These are phyloP conservation scores for Deroplatys truncata DNA, from an alignment of 2,888 invertebrate species.

Conservation along the genomic window DNA sequence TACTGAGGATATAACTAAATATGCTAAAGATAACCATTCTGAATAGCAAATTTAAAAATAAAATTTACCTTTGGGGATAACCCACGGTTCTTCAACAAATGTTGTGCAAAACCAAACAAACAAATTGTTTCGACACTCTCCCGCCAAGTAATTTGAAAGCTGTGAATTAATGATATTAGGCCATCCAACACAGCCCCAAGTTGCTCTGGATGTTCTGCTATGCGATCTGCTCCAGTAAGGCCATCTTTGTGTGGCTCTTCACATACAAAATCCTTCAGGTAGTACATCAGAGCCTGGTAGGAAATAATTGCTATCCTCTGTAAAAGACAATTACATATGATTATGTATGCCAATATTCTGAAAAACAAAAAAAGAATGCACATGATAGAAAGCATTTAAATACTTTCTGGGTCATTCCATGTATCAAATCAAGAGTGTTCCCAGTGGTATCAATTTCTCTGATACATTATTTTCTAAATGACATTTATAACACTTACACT, in stretches of 20 bases:
- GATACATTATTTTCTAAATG: too few species aligned
- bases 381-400: neutral
- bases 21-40: too few species aligned
- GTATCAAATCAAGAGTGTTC: too few species aligned
- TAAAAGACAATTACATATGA: neutral
- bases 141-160: slow-evolving; percentile 70
- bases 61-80: slow-evolving; percentile 49
- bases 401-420: too few species aligned
- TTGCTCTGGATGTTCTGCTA: slow-evolving; percentile 49
- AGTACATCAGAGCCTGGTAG: slow-evolving; percentile 60
- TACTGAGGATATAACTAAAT: too few species aligned
- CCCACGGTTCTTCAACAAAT: slow-evolving; percentile 51
- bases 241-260: neutral
- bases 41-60: too few species aligned
- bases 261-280: slow-evolving; percentile 52
- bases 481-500: too few species aligned
- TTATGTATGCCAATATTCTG: neutral
- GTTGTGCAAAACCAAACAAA: slow-evolving; percentile 52
- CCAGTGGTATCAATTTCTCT: too few species aligned
- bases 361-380: neutral
- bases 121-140: slow-evolving; percentile 73
- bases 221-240: slow-evolving; percentile 30
- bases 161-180: slow-evolving; percentile 59
- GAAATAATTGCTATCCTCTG: slow-evolving; percentile 57
- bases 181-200: slow-evolving; percentile 64